phyloP scores from a whole-genome alignment of 2,797 vertebrate genomes.

The Centroberyx gerrardi region DNA sequence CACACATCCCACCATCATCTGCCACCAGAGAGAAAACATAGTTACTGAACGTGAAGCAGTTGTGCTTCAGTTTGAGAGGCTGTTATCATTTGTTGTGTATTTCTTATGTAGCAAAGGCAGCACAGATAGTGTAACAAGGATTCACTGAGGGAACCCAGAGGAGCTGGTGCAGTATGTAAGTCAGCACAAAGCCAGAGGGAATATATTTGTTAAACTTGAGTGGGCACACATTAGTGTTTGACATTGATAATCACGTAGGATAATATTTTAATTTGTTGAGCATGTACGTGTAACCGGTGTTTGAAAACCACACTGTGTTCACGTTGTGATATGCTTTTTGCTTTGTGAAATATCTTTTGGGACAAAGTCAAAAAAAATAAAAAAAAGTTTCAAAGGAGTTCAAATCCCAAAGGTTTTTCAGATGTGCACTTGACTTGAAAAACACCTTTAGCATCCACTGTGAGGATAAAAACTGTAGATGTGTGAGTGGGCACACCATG shows the following conservation, averaged over 20 bases:
- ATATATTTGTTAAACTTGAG: constrained; percentile 47
- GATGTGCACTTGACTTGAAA: not conserved
- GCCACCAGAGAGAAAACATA: constrained; percentile 10
- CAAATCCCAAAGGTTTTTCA: not conserved
- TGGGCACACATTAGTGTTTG: constrained; percentile 51
- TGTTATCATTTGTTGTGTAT: constrained; percentile 47
- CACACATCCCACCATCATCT: constrained; percentile 22
- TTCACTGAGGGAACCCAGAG: constrained; percentile 20
- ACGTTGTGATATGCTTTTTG: not conserved
- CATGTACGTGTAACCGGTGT: not conserved
- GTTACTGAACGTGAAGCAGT: constrained; percentile 29
- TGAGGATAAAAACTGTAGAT: not conserved
- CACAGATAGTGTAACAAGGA: constrained; percentile 36
- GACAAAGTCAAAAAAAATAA: not conserved
- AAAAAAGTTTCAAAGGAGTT: not conserved
- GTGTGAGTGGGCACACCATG: not conserved
- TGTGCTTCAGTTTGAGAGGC: constrained; percentile 20
- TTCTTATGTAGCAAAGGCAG: constrained; percentile 8
- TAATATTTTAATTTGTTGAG: constrained; percentile 53
- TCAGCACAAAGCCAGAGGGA: constrained; percentile 34
- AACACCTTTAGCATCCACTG: not conserved
- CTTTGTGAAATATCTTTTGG: not conserved
- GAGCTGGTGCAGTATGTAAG: constrained; percentile 37
- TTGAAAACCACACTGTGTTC: not conserved
- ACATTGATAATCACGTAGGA: constrained; percentile 51